Conservation (phyloP, 2,888 invertebrate genomes). For the Dromius quadrimaculatus region DNA sequence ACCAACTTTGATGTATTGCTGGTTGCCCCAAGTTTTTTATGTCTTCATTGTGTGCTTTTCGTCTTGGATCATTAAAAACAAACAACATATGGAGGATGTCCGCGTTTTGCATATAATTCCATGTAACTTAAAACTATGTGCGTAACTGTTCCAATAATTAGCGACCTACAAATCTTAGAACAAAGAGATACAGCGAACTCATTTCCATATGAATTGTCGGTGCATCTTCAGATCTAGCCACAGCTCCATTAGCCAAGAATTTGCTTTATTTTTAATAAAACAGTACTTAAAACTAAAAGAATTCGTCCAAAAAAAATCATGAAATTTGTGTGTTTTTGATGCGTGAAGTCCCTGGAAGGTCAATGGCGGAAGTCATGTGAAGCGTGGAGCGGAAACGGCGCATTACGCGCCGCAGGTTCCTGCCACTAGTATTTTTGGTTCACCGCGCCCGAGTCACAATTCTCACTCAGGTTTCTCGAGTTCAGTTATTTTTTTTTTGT, state of each 20-base stretch:
- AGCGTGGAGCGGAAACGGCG: constrained; percentile 4
- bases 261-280: background rate
- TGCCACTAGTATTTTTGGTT: constrained; percentile 9
- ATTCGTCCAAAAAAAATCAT: background rate
- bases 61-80: no score
- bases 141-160: background rate
- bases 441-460: background rate
- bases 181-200: constrained; percentile 2
- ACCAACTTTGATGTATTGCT: no score
- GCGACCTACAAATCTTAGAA: constrained; percentile 2
- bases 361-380: constrained; percentile 26
- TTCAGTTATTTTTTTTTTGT: constrained; percentile 3
- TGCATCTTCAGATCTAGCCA: background rate
- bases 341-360: constrained; percentile 27
- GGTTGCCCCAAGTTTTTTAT: no score
- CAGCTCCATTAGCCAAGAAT: background rate
- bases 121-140: no score
- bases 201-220: background rate
- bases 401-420: background rate
- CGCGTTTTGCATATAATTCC: no score
- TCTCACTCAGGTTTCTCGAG: background rate
- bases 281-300: background rate
- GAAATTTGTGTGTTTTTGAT: background rate
- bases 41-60: no score
- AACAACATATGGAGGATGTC: no score